phyloP scores from a whole-genome alignment of 2,888 invertebrate genomes.

The Agonopterix alstromeriana region DNA sequence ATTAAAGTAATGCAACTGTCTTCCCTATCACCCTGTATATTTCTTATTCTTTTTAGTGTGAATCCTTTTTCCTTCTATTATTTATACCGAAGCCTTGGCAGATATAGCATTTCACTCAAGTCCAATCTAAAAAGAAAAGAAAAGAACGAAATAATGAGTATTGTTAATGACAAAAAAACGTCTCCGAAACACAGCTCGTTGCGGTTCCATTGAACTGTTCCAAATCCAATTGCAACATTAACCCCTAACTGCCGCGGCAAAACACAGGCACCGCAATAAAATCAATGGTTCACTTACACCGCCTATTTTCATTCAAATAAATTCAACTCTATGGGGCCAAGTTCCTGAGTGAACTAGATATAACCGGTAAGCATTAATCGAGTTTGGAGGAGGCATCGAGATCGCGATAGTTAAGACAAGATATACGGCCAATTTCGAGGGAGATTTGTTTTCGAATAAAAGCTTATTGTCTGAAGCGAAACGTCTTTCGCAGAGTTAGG shows the following conservation, averaged over 20 bases:
- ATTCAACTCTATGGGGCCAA: conserved; percentile 25
- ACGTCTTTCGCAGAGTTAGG: conserved; percentile 1
- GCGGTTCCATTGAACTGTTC: conserved; percentile 35
- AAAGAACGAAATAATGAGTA: not conserved
- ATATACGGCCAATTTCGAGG: conserved; percentile 34
- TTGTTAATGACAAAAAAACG: not conserved
- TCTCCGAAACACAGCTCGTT: conserved; percentile 23
- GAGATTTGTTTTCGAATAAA: conserved; percentile 38
- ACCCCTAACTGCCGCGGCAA: conserved; percentile 39
- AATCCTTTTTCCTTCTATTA: too few species aligned
- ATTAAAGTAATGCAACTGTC: too few species aligned
- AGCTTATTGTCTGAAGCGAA: conserved; percentile 3
- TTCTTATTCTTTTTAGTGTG: too few species aligned
- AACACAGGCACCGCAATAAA: conserved; percentile 46
- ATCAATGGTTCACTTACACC: conserved; percentile 50
- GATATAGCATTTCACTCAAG: too few species aligned
- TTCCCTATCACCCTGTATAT: too few species aligned
- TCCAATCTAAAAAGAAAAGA: not conserved
- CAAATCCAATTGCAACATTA: conserved; percentile 50
- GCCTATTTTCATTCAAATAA: conserved; percentile 44
- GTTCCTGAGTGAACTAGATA: conserved; percentile 28
- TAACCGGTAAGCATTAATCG: conserved; percentile 28
- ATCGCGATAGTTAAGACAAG: conserved; percentile 21
- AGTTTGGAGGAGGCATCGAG: conserved; percentile 14
- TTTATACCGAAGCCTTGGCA: too few species aligned